Percentiles rank a stretch among this genome's conserved stretches.
Evolutionary conservation across 2,113 vertebrate genomes (phyloP).

Genomic region (Dinomys branickii): DNA sequence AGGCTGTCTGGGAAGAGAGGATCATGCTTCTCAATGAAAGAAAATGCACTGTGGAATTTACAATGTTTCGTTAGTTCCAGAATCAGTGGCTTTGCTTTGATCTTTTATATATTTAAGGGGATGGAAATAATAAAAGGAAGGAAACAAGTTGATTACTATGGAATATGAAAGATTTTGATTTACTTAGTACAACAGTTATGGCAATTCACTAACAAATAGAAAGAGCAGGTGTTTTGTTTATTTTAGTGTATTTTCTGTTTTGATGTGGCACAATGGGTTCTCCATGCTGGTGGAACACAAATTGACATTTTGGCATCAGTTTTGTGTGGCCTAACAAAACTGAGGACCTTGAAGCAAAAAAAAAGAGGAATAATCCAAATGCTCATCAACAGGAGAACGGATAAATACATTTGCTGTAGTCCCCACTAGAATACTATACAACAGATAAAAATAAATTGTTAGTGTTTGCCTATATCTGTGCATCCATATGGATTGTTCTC

Average conservation of each 20-base stretch:
- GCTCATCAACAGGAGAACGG: background rate
- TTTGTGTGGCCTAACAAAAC: background rate
- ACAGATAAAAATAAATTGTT: background rate
- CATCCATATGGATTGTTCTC: background rate
- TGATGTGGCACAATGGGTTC: background rate
- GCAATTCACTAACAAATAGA: background rate
- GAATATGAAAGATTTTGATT: background rate
- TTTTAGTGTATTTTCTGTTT: background rate
- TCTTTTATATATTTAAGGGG: background rate
- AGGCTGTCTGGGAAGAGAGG: background rate
- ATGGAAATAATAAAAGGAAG: background rate
- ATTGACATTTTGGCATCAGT: background rate
- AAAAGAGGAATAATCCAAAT: background rate
- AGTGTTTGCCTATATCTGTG: background rate
- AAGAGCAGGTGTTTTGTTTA: background rate
- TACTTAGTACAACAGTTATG: background rate
- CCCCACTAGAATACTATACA: background rate
- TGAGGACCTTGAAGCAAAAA: background rate
- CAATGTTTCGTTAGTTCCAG: background rate
- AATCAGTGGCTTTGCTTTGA: background rate
- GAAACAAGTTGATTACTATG: background rate
- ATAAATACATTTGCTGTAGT: background rate
- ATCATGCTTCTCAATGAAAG: background rate
- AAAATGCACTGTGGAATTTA: background rate
- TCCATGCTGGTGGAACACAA: background rate